phyloP scores from a whole-genome alignment of 2,797 vertebrate genomes.

The Urophycis tenuis region DNA sequence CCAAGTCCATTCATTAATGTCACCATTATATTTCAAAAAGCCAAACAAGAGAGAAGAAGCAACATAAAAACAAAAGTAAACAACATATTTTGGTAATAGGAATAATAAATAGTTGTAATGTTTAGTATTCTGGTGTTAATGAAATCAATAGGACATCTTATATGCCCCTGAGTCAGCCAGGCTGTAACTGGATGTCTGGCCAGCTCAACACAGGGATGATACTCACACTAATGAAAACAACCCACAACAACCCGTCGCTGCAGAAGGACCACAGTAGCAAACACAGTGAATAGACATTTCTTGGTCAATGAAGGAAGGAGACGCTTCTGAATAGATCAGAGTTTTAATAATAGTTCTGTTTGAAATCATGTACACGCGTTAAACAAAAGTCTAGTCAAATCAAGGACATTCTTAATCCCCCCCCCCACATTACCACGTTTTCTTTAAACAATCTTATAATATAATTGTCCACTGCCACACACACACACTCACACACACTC shows the following conservation, averaged over 20 bases:
- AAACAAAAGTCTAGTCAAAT: slow-evolving; percentile 47
- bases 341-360: slow-evolving; percentile 64
- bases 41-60: background rate
- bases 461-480: slow-evolving; percentile 45
- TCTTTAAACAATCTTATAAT: slow-evolving; percentile 43
- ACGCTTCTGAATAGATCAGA: slow-evolving; percentile 42
- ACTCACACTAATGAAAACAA: background rate
- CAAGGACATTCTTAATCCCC: slow-evolving; percentile 49
- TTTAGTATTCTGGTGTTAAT: too few species aligned
- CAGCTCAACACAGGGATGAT: too few species aligned
- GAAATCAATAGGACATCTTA: too few species aligned
- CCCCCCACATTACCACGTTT: slow-evolving; percentile 37
- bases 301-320: background rate
- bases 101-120: too few species aligned
- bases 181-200: too few species aligned
- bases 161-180: too few species aligned
- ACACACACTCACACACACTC: slow-evolving; percentile 27
- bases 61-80: background rate
- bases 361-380: slow-evolving; percentile 54
- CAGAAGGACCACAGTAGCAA: background rate
- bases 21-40: background rate
- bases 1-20: too few species aligned
- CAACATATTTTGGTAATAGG: too few species aligned
- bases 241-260: background rate
- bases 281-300: background rate